Evolutionary conservation across 2,888 invertebrate species (phyloP).

Genomic region (Nemotelus pantherinus): DNA sequence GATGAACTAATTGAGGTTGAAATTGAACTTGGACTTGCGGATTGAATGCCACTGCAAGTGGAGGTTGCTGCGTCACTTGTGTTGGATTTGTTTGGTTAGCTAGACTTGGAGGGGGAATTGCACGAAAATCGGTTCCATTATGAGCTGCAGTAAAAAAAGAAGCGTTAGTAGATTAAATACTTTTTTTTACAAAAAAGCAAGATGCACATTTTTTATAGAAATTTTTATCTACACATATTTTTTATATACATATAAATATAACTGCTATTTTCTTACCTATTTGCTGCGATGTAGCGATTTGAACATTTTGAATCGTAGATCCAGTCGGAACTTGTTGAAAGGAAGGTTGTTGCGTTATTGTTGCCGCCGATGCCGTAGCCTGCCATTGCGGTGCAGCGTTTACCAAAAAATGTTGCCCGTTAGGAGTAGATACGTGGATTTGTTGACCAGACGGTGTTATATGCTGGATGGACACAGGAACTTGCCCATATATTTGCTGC

Average conservation of each 20-base stretch:
- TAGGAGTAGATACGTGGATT: slow-evolving; percentile 50
- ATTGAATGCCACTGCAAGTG: slow-evolving; percentile 39
- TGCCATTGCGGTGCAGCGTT: slow-evolving; percentile 50
- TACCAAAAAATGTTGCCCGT: slow-evolving; percentile 52
- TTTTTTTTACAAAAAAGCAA: background rate
- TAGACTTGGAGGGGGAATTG: slow-evolving; percentile 36
- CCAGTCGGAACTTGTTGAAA: slow-evolving; percentile 50
- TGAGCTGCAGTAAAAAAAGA: slow-evolving; percentile 14
- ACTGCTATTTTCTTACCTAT: slow-evolving; percentile 26
- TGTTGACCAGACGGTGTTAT: slow-evolving; percentile 49
- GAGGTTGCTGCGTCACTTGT: slow-evolving; percentile 27
- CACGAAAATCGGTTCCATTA: slow-evolving; percentile 31
- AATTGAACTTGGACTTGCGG: slow-evolving; percentile 49
- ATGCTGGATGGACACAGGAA: slow-evolving; percentile 52
- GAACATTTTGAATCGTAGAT: slow-evolving; percentile 50
- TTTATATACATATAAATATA: background rate
- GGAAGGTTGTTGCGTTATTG: slow-evolving; percentile 44
- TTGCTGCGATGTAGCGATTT: slow-evolving; percentile 45
- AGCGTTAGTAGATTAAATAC: background rate
- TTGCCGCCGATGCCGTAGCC: slow-evolving; percentile 35
- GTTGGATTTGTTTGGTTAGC: background rate
- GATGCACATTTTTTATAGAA: background rate
- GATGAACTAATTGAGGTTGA: slow-evolving; percentile 49
- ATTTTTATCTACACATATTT: background rate
- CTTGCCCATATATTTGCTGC: slow-evolving; percentile 50